Percentiles rank a stretch among this genome's conserved stretches.
Conservation (phyloP, 2,113 vertebrate species). For the Mionectes macconnelli region DNA sequence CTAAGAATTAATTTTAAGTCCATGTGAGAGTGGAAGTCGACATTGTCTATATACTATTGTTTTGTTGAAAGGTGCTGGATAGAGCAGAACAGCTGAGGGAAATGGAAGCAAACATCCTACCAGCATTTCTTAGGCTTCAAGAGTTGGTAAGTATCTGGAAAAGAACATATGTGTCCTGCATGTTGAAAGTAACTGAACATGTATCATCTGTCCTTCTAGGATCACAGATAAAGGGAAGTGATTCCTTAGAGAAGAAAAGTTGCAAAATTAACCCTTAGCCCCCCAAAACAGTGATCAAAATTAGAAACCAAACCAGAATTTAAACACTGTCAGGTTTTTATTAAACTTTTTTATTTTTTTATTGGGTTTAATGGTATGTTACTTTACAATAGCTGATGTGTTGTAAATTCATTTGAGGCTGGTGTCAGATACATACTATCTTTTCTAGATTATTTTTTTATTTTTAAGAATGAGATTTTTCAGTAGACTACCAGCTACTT, state of each 20-base stretch:
- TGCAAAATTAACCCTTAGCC: neutral
- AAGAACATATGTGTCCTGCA: neutral
- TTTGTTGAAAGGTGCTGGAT: conserved; percentile 86
- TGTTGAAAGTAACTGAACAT: neutral
- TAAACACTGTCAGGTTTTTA: neutral
- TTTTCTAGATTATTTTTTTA: neutral
- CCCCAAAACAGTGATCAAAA: neutral
- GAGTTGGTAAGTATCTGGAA: conserved; percentile 85
- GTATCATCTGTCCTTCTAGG: neutral
- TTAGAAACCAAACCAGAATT: neutral
- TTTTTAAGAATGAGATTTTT: neutral
- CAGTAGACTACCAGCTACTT: neutral
- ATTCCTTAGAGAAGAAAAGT: neutral
- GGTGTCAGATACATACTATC: neutral
- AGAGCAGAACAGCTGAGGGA: conserved; percentile 91
- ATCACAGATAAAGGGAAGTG: neutral
- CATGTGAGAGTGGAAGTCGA: neutral
- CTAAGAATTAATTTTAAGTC: neutral
- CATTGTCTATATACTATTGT: neutral
- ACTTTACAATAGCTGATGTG: neutral
- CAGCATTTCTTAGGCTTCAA: conserved; percentile 91
- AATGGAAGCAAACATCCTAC: conserved; percentile 88
- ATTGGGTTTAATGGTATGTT: neutral
- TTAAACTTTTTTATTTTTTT: neutral
- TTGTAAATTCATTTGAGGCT: neutral